Conservation (phyloP, 64 coral and sea anemone species). For the Orbicella faveolata region DNA sequence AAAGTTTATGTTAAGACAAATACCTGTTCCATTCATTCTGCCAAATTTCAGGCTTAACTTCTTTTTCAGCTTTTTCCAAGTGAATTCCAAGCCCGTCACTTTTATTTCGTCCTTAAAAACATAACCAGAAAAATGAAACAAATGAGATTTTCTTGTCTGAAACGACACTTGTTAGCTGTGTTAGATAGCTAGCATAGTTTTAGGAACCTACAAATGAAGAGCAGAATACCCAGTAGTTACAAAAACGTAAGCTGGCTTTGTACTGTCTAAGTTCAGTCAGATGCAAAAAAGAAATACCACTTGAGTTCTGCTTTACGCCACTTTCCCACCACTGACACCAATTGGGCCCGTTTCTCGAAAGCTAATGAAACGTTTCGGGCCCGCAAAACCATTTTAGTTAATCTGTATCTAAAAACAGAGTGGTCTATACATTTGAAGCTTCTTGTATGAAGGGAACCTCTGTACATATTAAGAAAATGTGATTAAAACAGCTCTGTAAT, state of each 20-base stretch:
- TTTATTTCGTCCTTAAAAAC: not conserved
- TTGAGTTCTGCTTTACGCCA: not conserved
- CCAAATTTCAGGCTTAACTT: slow-evolving; percentile 38
- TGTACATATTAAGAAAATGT: no score
- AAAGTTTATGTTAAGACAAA: not conserved
- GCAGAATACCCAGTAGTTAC: no score
- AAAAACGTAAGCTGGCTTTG: no score
- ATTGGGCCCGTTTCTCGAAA: no score
- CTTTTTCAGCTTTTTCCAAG: slow-evolving; percentile 37
- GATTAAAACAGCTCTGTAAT: no score
- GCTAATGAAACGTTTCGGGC: no score
- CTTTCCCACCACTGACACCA: not conserved
- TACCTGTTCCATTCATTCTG: slow-evolving; percentile 35
- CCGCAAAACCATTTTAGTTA: no score
- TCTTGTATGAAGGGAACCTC: no score
- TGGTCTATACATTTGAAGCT: no score
- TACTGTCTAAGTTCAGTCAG: no score
- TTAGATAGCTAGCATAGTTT: not conserved
- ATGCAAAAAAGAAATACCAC: no score
- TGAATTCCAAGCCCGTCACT: slow-evolving; percentile 32
- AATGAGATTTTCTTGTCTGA: not conserved
- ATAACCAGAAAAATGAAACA: not conserved
- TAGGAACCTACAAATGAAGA: no score
- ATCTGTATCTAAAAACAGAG: not conserved
- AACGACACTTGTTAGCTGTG: not conserved